Base-by-base conservation (phyloP, 2,888 invertebrate genomes). In the Patella ulyssiponensis region DNA sequence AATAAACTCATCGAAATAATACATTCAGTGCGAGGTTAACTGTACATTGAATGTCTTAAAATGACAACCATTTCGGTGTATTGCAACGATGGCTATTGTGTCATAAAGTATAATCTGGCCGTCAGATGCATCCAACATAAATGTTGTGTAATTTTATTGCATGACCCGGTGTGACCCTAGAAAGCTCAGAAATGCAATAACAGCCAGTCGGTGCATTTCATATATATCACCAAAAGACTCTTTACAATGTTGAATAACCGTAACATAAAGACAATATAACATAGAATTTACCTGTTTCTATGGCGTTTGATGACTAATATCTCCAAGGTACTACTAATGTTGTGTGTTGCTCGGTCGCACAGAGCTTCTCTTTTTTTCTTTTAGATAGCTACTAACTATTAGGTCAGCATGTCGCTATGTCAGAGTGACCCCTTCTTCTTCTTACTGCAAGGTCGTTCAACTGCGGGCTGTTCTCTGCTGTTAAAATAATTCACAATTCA, bases 301-400 rank as follows among this genome's bases (percentile, higher is more conserved):
- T 64, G 64, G 64, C 64, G 64, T 64, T 64, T 23, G 64, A 64
- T 64, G 64, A 64, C 64, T 64, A 64, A 64, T 64, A 64, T 64
- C 64, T 64, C 64, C 64, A 64, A 64, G 64, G 64, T 64, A 20
- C 23, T 64, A n/a, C 23, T 23, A 64, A 64, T 64, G 64, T 23
- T 64, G 64, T 64, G 64, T 64, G 64, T 64, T 64, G 64, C 23
- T 64, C 64, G 64, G 23, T 64, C 64, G 64, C 64, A 64, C 64
- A 64, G 64, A 64, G 64, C 64, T 64, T 64, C 64, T 64, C 64
- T 64, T 64, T 44, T 44, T 44, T 64, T 23, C 23, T 64, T 64
- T 64, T 64, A 64, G 64, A 64, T 64, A 64, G 64, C 23, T 64
- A 23, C 23, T 23, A 23, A 64, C 64, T 64, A 64, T 64, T 64